These are phyloP conservation scores for Neoitamus cyanurus DNA, from an alignment of 2,888 invertebrate species.

Conservation along the genomic window DNA sequence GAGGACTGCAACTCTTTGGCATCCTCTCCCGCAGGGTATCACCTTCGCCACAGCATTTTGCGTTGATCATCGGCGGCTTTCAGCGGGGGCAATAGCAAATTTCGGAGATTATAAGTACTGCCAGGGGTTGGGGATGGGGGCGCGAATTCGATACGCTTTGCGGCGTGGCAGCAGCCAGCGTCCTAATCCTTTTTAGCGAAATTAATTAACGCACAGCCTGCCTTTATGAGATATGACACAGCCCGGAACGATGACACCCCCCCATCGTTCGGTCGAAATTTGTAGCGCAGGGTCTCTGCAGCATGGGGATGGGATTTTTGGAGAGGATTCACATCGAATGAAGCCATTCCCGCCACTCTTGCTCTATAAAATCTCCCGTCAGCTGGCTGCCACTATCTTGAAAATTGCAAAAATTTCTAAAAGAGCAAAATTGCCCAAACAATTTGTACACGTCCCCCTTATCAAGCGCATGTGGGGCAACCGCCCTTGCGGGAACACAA, in stretches of 20 bases:
- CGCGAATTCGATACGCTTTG: slow-evolving; percentile 7
- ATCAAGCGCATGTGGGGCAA: neutral
- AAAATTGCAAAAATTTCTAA: neutral
- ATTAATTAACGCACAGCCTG: slow-evolving; percentile 51
- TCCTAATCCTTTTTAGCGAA: slow-evolving; percentile 50
- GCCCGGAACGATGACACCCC: neutral
- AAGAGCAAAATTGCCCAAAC: neutral
- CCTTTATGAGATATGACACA: slow-evolving; percentile 49
- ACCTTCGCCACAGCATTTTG: neutral
- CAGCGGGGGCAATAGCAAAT: slow-evolving; percentile 28
- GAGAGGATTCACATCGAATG: neutral
- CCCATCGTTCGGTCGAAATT: neutral
- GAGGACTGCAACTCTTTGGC: neutral
- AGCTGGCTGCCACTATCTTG: neutral
- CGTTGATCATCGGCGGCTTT: slow-evolving; percentile 30
- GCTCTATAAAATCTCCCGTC: neutral
- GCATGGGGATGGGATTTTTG: neutral
- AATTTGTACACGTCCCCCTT: neutral
- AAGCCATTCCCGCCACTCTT: neutral
- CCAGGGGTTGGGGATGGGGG: neutral
- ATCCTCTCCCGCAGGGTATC: neutral
- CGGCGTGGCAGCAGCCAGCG: neutral
- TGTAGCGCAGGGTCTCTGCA: neutral
- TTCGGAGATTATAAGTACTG: slow-evolving; percentile 44
- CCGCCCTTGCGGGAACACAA: neutral